These are phyloP conservation scores for Drosophila phalerata DNA, from an alignment of 2,888 invertebrate genomes.

Conservation along the genomic window DNA sequence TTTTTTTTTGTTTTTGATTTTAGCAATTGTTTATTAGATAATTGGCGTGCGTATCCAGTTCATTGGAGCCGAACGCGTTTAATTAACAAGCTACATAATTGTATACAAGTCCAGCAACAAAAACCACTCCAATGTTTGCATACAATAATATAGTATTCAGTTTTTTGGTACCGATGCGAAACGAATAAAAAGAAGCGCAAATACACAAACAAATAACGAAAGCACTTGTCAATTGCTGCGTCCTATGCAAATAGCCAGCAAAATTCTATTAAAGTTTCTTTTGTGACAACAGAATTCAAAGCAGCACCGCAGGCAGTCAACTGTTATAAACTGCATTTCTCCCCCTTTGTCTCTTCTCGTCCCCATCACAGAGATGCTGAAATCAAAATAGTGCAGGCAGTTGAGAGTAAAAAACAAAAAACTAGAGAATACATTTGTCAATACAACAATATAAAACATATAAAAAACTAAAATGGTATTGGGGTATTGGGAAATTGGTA, in stretches of 20 bases:
- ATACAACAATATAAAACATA: conserved; percentile 41
- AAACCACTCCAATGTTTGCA: conserved; percentile 10
- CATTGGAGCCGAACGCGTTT: conserved; percentile 66
- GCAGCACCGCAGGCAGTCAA: conserved; percentile 51
- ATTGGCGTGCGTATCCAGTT: conserved; percentile 67
- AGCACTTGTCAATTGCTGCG: conserved; percentile 51
- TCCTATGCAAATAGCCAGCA: conserved; percentile 49
- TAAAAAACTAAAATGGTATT: conserved; percentile 25
- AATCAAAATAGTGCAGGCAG: conserved; percentile 45
- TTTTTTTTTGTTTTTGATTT: conserved; percentile 17
- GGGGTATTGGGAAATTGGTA: conserved; percentile 32
- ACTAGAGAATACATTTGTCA: conserved; percentile 71
- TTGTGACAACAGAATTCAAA: conserved; percentile 52
- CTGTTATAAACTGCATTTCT: conserved; percentile 63
- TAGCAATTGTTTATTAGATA: conserved; percentile 48
- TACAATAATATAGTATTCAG: conserved; percentile 50
- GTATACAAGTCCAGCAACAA: conserved; percentile 38
- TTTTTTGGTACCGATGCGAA: conserved; percentile 15
- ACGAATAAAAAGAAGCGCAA: conserved; percentile 1
- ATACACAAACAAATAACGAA: conserved; percentile 40
- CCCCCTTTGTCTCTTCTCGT: background rate
- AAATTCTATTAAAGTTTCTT: conserved; percentile 63
- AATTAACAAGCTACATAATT: conserved; percentile 65
- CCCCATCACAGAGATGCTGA: background rate
- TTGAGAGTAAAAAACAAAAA: conserved; percentile 49